phyloP scores from a whole-genome alignment of 2,113 vertebrate genomes.

The Prunella fulvescens region DNA sequence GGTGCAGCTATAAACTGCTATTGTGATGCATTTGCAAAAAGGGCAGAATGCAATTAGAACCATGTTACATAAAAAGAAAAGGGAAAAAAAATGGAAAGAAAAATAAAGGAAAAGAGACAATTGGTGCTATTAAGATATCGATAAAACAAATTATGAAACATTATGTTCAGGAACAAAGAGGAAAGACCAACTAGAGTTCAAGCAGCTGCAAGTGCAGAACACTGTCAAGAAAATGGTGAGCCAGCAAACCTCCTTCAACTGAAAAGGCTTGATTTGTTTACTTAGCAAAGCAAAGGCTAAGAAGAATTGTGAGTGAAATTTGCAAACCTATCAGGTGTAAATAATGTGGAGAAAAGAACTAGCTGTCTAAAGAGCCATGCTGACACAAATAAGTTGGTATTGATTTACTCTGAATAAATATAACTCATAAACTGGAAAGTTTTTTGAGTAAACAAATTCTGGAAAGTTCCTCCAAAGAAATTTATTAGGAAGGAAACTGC shows the following conservation, averaged over 20 bases:
- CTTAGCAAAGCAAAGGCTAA: background rate
- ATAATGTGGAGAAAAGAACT: background rate
- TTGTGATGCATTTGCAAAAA: background rate
- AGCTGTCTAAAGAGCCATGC: background rate
- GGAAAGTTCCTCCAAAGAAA: background rate
- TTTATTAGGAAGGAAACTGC: background rate
- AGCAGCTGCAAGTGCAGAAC: background rate
- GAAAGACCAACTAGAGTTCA: background rate
- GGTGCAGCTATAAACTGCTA: background rate
- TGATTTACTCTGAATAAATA: background rate
- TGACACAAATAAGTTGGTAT: background rate
- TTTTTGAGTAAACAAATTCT: background rate
- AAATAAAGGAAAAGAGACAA: background rate
- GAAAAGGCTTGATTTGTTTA: background rate
- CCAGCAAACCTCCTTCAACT: background rate
- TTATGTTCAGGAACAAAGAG: background rate
- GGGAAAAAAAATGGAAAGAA: too few species aligned
- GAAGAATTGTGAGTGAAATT: background rate
- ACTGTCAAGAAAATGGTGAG: background rate
- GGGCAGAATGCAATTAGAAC: background rate
- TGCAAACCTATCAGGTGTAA: background rate
- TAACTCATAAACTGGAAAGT: background rate
- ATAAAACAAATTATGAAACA: background rate
- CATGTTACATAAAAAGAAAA: background rate
- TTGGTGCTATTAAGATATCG: background rate